Base-by-base conservation (phyloP, 2,888 invertebrate species). In the Apamea crenata region DNA sequence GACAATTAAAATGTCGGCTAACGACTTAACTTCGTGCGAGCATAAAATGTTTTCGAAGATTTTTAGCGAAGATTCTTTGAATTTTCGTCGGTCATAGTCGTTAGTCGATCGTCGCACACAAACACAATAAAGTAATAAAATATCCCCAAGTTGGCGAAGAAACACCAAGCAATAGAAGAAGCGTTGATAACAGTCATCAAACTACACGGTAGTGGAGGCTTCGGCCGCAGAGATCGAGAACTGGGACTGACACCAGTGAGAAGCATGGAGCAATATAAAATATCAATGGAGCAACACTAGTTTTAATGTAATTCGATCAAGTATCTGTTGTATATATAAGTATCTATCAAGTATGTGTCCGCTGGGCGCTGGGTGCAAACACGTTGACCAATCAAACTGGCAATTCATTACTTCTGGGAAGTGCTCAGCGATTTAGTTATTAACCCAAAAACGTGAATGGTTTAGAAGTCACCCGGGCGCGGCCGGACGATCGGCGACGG, bases 1-100 rank as follows among this genome's bases (percentile, higher is more conserved):
- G 84, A 90, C 92, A 91, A 93, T 92, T 92, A 93, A 92, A 92
- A 91, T 88, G 89, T 91, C 89, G 87, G 36, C 88, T 88, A 91
- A 92, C 90, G 92, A 91, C 90, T 90, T 86, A 83, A 91, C 91
- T 91, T 88, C 59, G 86, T 88, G 78, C 85, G 68, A 80, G 80
- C 86, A 91, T 91, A 87, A 91, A 89, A 89, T 90, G 90, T 91
- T 92, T 89, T 89, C 80, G 85, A 83, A 80, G 85, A 85, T 86
- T 86, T 86, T 85, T 80, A 73, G 80, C 78, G 85, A 69, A 78
- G 82, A 85, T 83, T 86, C 81, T 80, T 80, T 78, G 78, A 70
- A 85, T 77, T 70, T 82, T 85, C 80, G 74, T 73, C 75, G 81
- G 75, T 79, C 70, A 74, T 80, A 77, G 78, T 81, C 47, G 66